Base-by-base conservation (phyloP, 2,888 invertebrate species). In the Cryptophagus acutangulus region DNA sequence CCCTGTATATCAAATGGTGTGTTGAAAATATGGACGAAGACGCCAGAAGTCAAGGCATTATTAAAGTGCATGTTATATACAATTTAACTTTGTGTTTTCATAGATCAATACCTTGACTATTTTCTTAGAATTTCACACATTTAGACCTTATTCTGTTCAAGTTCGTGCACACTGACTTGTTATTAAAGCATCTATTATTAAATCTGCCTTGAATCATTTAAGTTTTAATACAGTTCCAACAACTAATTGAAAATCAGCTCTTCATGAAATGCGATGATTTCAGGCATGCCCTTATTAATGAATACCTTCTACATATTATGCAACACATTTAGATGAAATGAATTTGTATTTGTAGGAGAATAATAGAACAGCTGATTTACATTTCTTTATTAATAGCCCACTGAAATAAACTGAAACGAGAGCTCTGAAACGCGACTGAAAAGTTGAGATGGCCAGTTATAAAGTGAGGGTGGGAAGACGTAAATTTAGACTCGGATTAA, bases 401-500 rank as follows among this genome's bases (percentile, higher is more conserved):
- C 36, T 18, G 34, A 33, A 35, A 38, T 18, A 40, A 14, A 31
- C 24, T 16, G 18, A 25, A 25, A 26, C 12, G 16, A 15, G 31
- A n/a, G n/a, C n/a, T n/a, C 13, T 18, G 34, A 36, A 18, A 37
- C 39, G 39, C 3, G 41, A 56, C 57, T 58, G 61, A 51, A 57
- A 57, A 59, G 57, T 60, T 54, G 35, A 41, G 48, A 37, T 58
- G 55, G 41, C 46, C 42, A 44, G 46, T 45, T 48, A 33, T 55
- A 58, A 62, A 63, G 67, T 59, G 68, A 66, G 67, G 69, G 68
- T 67, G 66, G 66, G 66, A 65, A 59, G 59, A 63, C 60, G 65
- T 65, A 63, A 65, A 63, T 63, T 65, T 65, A 62, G 64, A 64
- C 61, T 61, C 57, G 58, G 61, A 62, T 61, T 65, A 63, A 62